phyloP scores from a whole-genome alignment of 2,113 vertebrate species.

The Scolopax mira region DNA sequence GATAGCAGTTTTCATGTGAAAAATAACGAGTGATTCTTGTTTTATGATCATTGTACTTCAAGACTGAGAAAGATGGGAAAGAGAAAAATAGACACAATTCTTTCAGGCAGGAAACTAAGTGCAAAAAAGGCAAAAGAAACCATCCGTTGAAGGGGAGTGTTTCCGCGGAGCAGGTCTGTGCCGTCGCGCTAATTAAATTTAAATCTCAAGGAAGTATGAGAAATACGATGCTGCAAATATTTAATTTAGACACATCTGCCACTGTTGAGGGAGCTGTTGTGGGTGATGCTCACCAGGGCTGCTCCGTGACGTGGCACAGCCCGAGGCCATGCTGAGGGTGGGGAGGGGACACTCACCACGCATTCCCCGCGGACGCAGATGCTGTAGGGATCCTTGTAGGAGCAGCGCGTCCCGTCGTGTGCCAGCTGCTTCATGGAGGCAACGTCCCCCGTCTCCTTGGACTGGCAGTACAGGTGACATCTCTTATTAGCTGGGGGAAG shows the following conservation, averaged over 20 bases:
- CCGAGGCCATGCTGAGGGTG: accelerated
- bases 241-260: background rate
- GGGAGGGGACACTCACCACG: slow-evolving; percentile 81
- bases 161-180: background rate
- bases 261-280: accelerated
- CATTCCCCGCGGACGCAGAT: slow-evolving; percentile 95
- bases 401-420: slow-evolving; percentile 93
- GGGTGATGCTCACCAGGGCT: accelerated
- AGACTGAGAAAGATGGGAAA: background rate
- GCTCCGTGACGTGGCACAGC: background rate
- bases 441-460: slow-evolving; percentile 84
- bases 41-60: background rate
- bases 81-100: background rate
- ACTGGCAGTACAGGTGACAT: slow-evolving; percentile 95
- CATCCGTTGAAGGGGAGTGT: accelerated
- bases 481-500: slow-evolving; percentile 83
- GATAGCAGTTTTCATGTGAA: background rate
- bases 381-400: slow-evolving; percentile 93
- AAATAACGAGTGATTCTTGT: background rate
- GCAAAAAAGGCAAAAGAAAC: background rate
- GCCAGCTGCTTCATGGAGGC: slow-evolving; percentile 92
- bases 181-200: background rate
- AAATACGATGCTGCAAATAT: background rate
- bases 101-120: background rate
- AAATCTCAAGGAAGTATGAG: background rate